Conservation (phyloP, 2,888 invertebrate genomes). For the Coenonympha arcania region DNA sequence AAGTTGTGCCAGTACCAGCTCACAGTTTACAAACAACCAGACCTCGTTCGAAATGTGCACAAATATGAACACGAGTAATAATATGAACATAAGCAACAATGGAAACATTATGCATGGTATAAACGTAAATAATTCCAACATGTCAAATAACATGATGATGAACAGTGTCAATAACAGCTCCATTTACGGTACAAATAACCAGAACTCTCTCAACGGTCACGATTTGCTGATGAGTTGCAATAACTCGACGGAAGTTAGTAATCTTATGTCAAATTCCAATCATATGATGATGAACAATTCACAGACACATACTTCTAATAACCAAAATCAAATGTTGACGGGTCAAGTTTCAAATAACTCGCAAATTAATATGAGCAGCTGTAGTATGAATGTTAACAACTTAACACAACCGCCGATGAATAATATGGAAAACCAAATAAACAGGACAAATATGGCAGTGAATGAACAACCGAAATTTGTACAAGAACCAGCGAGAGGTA, state of each 20-base stretch:
- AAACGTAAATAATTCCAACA: conserved; percentile 53
- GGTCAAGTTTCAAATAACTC: conserved; percentile 48
- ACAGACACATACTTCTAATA: conserved; percentile 48
- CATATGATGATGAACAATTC: conserved; percentile 66
- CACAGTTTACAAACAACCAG: conserved; percentile 55
- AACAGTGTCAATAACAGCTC: conserved; percentile 50
- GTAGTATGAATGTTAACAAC: conserved; percentile 54
- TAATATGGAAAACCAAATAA: conserved; percentile 55
- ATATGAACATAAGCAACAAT: conserved; percentile 48
- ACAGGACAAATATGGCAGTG: conserved; percentile 48
- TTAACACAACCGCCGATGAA: conserved; percentile 49
- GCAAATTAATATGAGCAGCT: conserved; percentile 64
- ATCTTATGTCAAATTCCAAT: conserved; percentile 51
- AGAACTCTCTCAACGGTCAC: conserved; percentile 53
- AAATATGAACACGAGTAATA: conserved; percentile 51
- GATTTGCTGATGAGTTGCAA: conserved; percentile 66
- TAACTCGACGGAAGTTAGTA: conserved; percentile 55
- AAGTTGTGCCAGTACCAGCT: conserved; percentile 55
- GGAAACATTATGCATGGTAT: conserved; percentile 61
- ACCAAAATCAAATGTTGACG: conserved; percentile 53
- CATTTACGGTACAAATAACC: conserved; percentile 50
- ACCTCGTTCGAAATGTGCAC: conserved; percentile 60
- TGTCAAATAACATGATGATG: conserved; percentile 62
- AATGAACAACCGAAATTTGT: conserved; percentile 57
- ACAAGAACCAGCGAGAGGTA: conserved; percentile 58